These are phyloP conservation scores for Blastobasis adustella DNA, from an alignment of 2,888 invertebrate genomes.

Conservation along the genomic window DNA sequence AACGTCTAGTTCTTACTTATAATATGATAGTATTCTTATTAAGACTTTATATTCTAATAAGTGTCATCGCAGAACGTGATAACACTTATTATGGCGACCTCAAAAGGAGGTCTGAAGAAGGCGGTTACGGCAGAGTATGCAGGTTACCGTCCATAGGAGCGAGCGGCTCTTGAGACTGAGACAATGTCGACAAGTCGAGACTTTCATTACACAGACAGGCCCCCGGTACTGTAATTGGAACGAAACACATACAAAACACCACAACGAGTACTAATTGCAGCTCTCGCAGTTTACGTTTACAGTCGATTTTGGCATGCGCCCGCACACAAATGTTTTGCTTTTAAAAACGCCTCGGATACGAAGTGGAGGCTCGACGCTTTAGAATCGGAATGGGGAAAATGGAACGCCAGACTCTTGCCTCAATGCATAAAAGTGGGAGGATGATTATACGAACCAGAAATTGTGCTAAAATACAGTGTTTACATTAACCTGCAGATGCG, in stretches of 20 bases:
- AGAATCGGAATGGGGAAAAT: constrained; percentile 44
- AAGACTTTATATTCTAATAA: too few species aligned
- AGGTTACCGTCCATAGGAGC: neutral
- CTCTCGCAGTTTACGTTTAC: constrained; percentile 16
- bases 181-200: constrained; percentile 24
- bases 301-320: constrained; percentile 19
- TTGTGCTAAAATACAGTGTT: neutral
- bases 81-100: too few species aligned
- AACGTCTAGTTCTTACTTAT: too few species aligned
- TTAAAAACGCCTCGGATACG: constrained; percentile 40
- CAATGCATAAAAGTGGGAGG: constrained; percentile 10
- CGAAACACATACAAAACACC: constrained; percentile 18
- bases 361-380: constrained; percentile 37
- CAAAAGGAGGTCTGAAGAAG: neutral
- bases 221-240: constrained; percentile 29
- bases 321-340: constrained; percentile 40
- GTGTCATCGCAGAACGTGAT: too few species aligned
- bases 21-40: too few species aligned
- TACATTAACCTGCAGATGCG: too few species aligned
- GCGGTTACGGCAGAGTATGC: neutral
- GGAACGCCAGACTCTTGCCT: constrained; percentile 16
- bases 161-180: constrained; percentile 21
- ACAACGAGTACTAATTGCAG: constrained; percentile 13
- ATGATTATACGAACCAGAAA: constrained; percentile 4
- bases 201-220: constrained; percentile 1